Base-by-base conservation (phyloP, 1,140 invertebrate species). In the Drosophila athabasca region DNA sequence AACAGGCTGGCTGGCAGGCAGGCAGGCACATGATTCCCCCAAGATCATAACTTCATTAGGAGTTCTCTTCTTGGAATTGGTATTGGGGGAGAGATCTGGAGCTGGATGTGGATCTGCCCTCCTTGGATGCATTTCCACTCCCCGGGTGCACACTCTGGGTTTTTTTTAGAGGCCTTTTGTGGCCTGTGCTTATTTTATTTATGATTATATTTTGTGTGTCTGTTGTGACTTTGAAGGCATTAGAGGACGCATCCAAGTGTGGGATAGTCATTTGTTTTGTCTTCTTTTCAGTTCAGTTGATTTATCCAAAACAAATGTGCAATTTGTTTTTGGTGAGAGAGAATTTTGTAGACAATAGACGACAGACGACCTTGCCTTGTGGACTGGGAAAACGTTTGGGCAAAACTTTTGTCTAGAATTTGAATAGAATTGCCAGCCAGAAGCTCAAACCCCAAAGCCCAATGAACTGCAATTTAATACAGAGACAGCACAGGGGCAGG, bases 241-340 rank as follows among this genome's bases (percentile, higher is more conserved):
- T 79, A 58, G 43, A 44, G 43, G 39, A 50, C 46, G 17, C 22
- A 29, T 55, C 43, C 35, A 59, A 69, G 58, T 62, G 55, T 64
- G 65, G 73, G 39, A 62, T 50, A 43, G 15, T 6, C 64, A 45
- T 49, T 54, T 43, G 43, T 66, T 22, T 26, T 35, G 43, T 79
- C 35, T 8, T 31, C 52, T 57, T 74, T 58, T 79, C 74, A 62
- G 70, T 26, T 83, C 74, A 62, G 70, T 26, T 83, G 76, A 83
- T 80, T 83, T 83, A 85, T 83, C 49, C 64, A 51, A 71, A 68
- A 65, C 80, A 83, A 83, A 79, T 83, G 70, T 59, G 66, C 76
- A 76, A 75, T 79, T 83, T 76, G 79, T 55, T 43, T 43, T 48
- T 4, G 5, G 11, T 39, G 35, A 39, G 26, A 26, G 19, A 24